Conservation (phyloP, 2,888 invertebrate genomes). For the Tuta absoluta region DNA sequence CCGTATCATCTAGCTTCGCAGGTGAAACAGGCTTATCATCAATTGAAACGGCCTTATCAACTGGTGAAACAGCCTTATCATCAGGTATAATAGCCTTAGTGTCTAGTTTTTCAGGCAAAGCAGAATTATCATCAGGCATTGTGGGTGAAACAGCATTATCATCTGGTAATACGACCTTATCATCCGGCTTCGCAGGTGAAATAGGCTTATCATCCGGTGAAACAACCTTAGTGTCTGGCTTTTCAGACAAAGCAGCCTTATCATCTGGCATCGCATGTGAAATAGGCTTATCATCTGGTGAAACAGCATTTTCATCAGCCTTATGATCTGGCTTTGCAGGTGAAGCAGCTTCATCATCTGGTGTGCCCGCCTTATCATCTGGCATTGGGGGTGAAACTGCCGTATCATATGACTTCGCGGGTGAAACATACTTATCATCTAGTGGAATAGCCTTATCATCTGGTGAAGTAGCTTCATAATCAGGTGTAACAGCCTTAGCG, state of each 20-base stretch:
- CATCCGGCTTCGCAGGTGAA: not conserved
- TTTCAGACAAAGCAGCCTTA: slow-evolving; percentile 21
- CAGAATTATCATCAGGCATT: not conserved
- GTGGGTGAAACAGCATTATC: not conserved
- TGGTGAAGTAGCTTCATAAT: no score
- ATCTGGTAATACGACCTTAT: not conserved
- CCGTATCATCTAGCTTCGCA: not conserved
- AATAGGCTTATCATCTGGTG: no score
- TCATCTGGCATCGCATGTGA: not conserved
- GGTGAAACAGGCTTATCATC: no score
- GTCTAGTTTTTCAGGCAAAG: not conserved
- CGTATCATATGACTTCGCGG: slow-evolving; percentile 23
- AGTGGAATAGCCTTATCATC: no score
- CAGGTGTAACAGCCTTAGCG: no score
- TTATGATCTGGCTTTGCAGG: no score
- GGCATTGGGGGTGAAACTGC: not conserved
- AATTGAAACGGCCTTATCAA: no score
- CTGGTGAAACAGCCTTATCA: no score
- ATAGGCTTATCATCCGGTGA: slow-evolving; percentile 21
- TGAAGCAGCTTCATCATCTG: no score
- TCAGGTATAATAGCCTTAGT: not conserved
- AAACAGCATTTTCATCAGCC: no score
- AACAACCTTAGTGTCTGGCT: not conserved
- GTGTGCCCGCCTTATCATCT: no score
- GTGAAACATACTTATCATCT: no score